Percentiles rank a stretch among this genome's conserved stretches.
Conservation (phyloP, 2,113 vertebrate genomes). For the Poeciliopsis prolifica region DNA sequence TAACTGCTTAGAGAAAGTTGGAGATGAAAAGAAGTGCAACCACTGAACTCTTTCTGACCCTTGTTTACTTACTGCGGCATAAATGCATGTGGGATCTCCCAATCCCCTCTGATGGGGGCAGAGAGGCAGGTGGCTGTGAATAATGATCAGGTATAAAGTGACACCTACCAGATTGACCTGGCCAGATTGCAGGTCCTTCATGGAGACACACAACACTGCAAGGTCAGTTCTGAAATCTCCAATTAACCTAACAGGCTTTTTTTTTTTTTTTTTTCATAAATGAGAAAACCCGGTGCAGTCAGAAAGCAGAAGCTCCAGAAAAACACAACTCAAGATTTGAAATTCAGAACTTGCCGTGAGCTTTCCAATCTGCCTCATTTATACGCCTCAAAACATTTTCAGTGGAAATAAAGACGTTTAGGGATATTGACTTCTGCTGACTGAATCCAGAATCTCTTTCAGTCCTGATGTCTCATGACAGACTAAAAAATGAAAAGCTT, state of each 20-base stretch:
- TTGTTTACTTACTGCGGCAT: background rate
- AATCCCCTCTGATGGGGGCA: constrained; percentile 35
- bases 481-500: background rate
- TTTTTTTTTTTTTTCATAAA: background rate
- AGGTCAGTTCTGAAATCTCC: background rate
- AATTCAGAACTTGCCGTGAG: no score
- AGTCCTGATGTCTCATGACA: no score
- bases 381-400: background rate
- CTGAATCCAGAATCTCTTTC: no score
- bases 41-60: constrained; percentile 53
- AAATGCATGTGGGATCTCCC: background rate
- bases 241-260: background rate
- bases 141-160: constrained; percentile 69
- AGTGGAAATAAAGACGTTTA: background rate
- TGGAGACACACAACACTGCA: background rate
- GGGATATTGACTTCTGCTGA: no score
- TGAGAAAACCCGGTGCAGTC: background rate
- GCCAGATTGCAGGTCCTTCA: background rate
- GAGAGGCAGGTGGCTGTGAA: constrained; percentile 75
- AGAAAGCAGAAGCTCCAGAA: no score
- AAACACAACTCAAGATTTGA: no score
- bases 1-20: background rate
- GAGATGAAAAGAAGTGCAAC: constrained; percentile 32
- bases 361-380: background rate
- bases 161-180: constrained; percentile 71